Base-by-base conservation (phyloP, 2,113 vertebrate genomes). In the Lagopus leucura region DNA sequence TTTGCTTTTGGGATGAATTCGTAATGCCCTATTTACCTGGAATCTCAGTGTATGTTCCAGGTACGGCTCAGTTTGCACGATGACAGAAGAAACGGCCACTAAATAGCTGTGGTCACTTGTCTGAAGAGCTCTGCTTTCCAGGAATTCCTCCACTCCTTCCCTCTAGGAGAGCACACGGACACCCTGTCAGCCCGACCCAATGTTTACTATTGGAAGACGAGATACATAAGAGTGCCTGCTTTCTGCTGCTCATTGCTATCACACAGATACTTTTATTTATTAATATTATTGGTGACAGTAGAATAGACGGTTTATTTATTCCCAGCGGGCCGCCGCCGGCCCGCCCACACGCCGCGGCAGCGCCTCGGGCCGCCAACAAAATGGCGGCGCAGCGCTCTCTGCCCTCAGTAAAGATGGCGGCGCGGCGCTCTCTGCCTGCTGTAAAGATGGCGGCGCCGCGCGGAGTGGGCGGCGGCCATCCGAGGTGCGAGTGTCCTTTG, bases 391-490 rank as follows among this genome's bases (percentile, higher is more conserved):
- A 4, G 42, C 6, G 7, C 48, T 0, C 60, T 3, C 1, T 47
- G 86, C 95, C 93, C 89, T 0, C 63, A 86, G 11, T 55, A 88
- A 81, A 92, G 52, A 96, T 94, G 95, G 91, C 28, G 36, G 65
- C 12, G 48, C 48, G 3, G 42, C 7, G 7, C 48, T 0, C 34
- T 3, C 1, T 47, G 86, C 95, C 93, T 86, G 0, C 63, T 82
- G 11, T 55, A 88, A 81, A 90, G 48, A 96, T 95, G 95, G 91
- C 25, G n/a, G 66, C 45, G 30, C 15, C 1, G 11, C 45, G n/a
- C 21, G 1, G 8, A 47, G 45, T n/a, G 66, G 45, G 66, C 47
- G 66, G 66, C 32, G 66, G 3, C 48, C 10, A 65, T 18, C 38
- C 4, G 65, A 45, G 88, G n/a, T 36, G 38, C 63, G 13, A 86